Percentiles rank a stretch among this genome's conserved stretches.
Conservation (phyloP, 35 echinoderm and acorn worm species). For the Lytechinus pictus region DNA sequence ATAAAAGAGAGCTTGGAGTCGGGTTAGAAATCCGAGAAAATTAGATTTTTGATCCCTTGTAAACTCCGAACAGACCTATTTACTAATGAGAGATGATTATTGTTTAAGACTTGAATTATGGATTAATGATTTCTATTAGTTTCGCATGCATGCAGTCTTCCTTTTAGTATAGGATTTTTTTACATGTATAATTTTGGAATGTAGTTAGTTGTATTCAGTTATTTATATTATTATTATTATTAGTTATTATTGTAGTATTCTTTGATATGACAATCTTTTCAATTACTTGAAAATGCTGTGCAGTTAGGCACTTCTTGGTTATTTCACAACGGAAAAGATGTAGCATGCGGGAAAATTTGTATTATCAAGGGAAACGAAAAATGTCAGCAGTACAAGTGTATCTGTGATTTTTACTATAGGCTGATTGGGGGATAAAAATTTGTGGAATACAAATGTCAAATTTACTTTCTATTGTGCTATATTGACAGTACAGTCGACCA, state of each 20-base stretch:
- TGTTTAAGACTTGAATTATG: neutral
- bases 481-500: neutral
- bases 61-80: neutral
- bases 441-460: neutral
- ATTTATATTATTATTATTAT: neutral
- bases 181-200: neutral
- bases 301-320: neutral
- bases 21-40: no score
- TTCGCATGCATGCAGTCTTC: constrained; percentile 16
- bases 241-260: neutral
- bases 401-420: neutral
- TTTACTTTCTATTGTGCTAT: neutral
- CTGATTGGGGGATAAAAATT: neutral
- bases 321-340: neutral
- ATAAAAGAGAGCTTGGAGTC: neutral
- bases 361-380: neutral
- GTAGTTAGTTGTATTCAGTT: neutral
- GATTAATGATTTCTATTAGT: neutral
- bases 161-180: neutral
- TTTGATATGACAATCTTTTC: neutral
- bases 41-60: no score
- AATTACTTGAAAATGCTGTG: neutral
- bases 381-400: neutral
- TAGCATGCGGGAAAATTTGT: neutral
- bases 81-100: neutral